These are phyloP conservation scores for Cathartes aura DNA, from an alignment of 2,113 vertebrate genomes.

Conservation along the genomic window DNA sequence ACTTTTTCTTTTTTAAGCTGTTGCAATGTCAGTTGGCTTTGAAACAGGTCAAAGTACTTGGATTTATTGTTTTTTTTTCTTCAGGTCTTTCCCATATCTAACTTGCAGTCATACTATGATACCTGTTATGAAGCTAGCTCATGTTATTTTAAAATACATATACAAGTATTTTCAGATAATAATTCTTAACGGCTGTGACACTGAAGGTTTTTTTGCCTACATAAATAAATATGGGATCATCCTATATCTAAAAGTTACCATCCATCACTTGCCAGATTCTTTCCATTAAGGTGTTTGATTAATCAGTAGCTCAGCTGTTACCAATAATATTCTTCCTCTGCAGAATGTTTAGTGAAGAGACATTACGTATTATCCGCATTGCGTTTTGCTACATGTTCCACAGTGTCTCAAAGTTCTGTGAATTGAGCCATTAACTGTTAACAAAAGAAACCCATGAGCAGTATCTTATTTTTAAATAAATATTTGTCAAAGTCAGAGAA, in stretches of 20 bases:
- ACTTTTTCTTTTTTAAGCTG: background rate
- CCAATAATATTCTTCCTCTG: background rate
- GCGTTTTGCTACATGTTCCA: background rate
- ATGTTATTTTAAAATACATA: background rate
- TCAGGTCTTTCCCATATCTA: background rate
- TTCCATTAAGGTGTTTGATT: conserved; percentile 16
- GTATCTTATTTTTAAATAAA: conserved; percentile 51
- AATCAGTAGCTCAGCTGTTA: conserved; percentile 15
- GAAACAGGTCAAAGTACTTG: background rate
- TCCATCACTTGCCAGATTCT: background rate
- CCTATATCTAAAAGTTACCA: conserved; percentile 7
- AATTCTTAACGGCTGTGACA: conserved; percentile 1
- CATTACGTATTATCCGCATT: background rate
- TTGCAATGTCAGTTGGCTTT: background rate
- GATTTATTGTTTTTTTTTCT: background rate
- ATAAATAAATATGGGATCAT: background rate
- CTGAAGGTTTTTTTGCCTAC: background rate
- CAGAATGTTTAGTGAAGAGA: background rate
- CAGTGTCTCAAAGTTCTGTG: conserved; percentile 48
- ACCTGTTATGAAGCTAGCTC: background rate
- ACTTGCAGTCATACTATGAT: background rate
- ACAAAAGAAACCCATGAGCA: conserved; percentile 32
- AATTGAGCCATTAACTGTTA: conserved; percentile 54
- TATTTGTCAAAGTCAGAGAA: conserved; percentile 36
- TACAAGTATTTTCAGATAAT: background rate